Conservation (phyloP, 2,797 vertebrate species). For the Spinus olivaceus region DNA sequence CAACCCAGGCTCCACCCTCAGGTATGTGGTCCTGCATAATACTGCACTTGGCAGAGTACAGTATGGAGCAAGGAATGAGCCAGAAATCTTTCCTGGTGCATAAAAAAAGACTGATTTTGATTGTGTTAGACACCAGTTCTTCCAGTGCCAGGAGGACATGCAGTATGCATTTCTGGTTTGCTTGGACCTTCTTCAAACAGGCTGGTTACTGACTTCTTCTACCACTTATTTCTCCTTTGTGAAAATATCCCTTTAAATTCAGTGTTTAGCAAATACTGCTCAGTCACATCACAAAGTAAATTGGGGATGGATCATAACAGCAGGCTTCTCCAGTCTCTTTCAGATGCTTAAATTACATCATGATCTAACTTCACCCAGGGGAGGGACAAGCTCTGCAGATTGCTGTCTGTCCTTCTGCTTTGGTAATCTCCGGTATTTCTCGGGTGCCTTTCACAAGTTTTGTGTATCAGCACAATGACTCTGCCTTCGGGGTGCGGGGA, state of each 20-base stretch:
- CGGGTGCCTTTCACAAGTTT: not conserved
- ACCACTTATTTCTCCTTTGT: conserved; percentile 17
- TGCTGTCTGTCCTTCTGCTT: not conserved
- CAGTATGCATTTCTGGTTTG: conserved; percentile 11
- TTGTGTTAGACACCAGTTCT: conserved; percentile 28
- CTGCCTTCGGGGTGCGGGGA: rapidly evolving
- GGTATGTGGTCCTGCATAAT: not conserved
- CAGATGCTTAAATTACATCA: conserved; percentile 43
- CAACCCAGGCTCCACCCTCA: not conserved
- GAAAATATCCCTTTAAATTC: conserved; percentile 38
- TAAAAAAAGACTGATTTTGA: conserved; percentile 36
- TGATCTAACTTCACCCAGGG: not conserved
- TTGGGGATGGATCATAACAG: conserved; percentile 8
- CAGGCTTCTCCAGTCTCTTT: conserved; percentile 28
- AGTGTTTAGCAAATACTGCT: conserved; percentile 48
- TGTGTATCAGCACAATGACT: rapidly evolving
- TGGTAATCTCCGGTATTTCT: not conserved
- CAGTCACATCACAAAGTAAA: conserved; percentile 30
- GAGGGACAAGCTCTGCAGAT: not conserved
- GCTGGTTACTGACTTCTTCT: conserved; percentile 34
- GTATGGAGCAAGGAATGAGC: not conserved
- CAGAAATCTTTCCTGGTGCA: conserved; percentile 21
- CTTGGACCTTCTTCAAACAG: conserved; percentile 48
- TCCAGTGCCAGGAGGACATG: not conserved
- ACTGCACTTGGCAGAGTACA: not conserved